Base-by-base conservation (phyloP, 2,888 invertebrate species). In the Cerastoderma edule region DNA sequence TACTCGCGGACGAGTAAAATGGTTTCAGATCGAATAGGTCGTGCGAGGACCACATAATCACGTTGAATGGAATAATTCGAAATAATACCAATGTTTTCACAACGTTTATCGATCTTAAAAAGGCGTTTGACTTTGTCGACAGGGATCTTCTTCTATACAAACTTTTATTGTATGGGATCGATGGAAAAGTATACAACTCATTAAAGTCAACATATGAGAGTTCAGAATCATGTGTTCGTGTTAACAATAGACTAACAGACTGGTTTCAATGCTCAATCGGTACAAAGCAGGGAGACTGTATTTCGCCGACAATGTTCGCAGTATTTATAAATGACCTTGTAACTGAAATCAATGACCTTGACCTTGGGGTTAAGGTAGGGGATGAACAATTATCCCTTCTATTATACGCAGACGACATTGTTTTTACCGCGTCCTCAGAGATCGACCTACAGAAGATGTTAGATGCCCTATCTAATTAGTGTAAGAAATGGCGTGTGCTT, bases 21-120 rank as follows among this genome's bases (percentile, higher is more conserved):
- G 76, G 76, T 0, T 76, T 76, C 32, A 39, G 76, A 2, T 8
- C 10, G 22, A n/a, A 48, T 22, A 60, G 76, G 24, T 72, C 76
- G 1, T 76, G 72, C 64, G 72, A 76, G 44, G 72, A 76, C 53
- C 76, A 76, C 44, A 60, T 65, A 24, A 72, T 71, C 32, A 54
- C 63, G 0, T 24, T 72, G 3, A 63, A 67, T 35, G 70, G 67
- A 35, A 60, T 75, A 24, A 27, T 71, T 30, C 44, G 46, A 13
- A 67, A 72, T 27, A 39, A 65, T 44, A 32, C 35, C 10, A 28
- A 32, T 16, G 48, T 72, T 0, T 57, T 30, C 27, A 48, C 72
- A 8, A 60, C 72, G 16, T 67, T 28, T 32, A 72, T 66, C 6
- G 72, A 66, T n/a, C 48, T 72, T 16, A 44, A 60, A 32, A 39